These are phyloP conservation scores for Scarus forsteni DNA, from an alignment of 2,797 vertebrate genomes.

Conservation along the genomic window DNA sequence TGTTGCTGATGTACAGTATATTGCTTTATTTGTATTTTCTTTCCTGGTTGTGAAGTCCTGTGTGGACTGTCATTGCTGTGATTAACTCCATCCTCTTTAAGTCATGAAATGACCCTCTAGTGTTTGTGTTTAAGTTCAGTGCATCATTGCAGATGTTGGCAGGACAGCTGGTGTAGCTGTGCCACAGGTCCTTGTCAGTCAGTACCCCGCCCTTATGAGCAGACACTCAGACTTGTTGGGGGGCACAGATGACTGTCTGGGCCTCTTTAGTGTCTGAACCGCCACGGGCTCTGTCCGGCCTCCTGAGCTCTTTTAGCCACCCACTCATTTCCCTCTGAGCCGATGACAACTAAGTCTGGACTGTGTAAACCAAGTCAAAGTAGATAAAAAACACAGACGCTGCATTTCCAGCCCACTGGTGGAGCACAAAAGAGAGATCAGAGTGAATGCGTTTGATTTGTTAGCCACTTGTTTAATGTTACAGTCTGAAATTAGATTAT, in stretches of 20 bases:
- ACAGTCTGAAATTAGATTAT: neutral
- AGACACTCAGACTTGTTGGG: conserved; percentile 41
- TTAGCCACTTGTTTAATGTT: neutral
- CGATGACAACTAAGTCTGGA: conserved; percentile 65
- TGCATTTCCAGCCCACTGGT: conserved; percentile 21
- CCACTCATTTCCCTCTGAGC: conserved; percentile 70
- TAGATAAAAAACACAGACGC: conserved; percentile 55
- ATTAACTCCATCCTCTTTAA: too few relatives aligned
- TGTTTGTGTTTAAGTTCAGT: neutral
- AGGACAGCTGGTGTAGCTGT: conserved; percentile 2
- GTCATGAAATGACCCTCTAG: too few relatives aligned
- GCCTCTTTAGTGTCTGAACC: conserved; percentile 40
- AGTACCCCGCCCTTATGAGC: conserved; percentile 61
- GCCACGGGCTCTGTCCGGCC: conserved; percentile 43
- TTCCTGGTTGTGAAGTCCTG: neutral
- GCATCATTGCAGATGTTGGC: neutral
- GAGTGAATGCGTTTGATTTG: conserved; percentile 10
- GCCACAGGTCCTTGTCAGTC: conserved; percentile 23
- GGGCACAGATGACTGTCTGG: conserved; percentile 40
- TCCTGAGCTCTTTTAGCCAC: conserved; percentile 49
- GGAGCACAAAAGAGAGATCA: conserved; percentile 31
- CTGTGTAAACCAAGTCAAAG: conserved; percentile 51
- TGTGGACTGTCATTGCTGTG: too few relatives aligned
- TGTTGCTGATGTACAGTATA: neutral
- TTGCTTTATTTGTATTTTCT: neutral